Percentiles rank a stretch among this genome's conserved stretches.
These are phyloP conservation scores for Tenebrio molitor DNA, from an alignment of 1,140 invertebrate genomes.

Conservation along the genomic window DNA sequence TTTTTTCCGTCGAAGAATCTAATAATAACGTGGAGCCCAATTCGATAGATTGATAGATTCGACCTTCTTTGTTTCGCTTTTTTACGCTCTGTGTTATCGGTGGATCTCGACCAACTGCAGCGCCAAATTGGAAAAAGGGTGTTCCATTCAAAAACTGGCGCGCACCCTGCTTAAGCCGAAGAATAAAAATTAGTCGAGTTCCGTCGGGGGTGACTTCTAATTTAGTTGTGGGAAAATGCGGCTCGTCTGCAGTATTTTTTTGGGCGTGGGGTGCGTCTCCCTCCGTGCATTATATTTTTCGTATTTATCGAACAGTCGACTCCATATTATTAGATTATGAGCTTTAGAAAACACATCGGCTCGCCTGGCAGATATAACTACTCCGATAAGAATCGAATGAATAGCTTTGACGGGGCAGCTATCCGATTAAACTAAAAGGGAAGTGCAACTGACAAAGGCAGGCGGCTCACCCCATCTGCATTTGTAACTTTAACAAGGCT, in stretches of 20 bases:
- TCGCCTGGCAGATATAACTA: constrained; percentile 46
- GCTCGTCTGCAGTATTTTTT: too few relatives aligned
- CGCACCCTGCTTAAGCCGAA: not conserved
- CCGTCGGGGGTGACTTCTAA: constrained; percentile 3
- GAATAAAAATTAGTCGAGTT: constrained; percentile 14
- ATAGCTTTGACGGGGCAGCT: constrained; percentile 47
- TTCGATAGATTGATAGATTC: too few relatives aligned
- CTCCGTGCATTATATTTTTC: constrained; percentile 1
- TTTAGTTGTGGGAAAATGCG: constrained; percentile 31
- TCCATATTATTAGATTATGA: constrained; percentile 38
- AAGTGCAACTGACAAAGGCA: constrained; percentile 50
- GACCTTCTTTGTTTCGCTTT: too few relatives aligned
- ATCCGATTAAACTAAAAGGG: constrained; percentile 51
- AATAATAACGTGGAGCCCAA: too few relatives aligned
- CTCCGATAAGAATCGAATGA: constrained; percentile 53
- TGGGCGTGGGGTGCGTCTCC: not conserved
- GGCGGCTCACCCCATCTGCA: constrained; percentile 51
- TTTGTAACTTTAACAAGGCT: constrained; percentile 55
- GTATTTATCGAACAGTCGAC: constrained; percentile 33
- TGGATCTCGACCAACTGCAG: too few relatives aligned
- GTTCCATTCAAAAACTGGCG: too few relatives aligned
- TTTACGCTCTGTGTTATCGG: too few relatives aligned
- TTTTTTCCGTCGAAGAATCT: too few relatives aligned
- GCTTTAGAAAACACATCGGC: constrained; percentile 35
- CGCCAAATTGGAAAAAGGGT: too few relatives aligned